Conservation (phyloP, 2,888 invertebrate genomes). For the Lamellibrachia columna region DNA sequence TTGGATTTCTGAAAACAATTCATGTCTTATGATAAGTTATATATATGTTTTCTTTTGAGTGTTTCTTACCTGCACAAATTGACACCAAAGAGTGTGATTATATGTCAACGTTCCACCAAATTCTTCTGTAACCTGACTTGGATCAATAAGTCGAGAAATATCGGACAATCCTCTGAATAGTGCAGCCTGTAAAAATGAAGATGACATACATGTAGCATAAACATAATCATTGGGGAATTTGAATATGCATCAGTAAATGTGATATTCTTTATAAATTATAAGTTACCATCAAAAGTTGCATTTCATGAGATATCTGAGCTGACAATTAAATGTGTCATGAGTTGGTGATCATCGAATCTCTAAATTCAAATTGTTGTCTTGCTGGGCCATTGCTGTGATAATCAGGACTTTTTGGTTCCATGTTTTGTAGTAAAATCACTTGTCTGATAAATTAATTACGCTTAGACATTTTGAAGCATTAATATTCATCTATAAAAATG, state of each 20-base stretch:
- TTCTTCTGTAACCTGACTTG: conserved; percentile 50
- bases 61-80: conserved; percentile 49
- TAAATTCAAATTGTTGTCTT: not conserved
- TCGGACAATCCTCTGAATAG: not conserved
- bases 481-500: not conserved
- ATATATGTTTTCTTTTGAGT: not conserved
- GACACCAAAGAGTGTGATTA: conserved; percentile 51
- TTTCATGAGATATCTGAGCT: not conserved
- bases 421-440: not conserved
- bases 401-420: not conserved
- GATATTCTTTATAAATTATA: not conserved
- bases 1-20: too few relatives aligned
- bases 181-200: not conserved
- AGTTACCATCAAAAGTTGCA: not conserved
- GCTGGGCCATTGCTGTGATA: too few relatives aligned
- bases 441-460: not conserved
- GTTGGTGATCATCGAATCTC: not conserved
- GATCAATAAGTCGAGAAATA: conserved; percentile 42
- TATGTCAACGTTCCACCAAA: conserved; percentile 54
- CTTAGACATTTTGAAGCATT: not conserved
- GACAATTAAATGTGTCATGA: not conserved
- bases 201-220: not conserved
- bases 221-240: not conserved
- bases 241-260: not conserved
- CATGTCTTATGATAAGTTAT: too few relatives aligned